Base-by-base conservation (phyloP, 2,113 vertebrate species). In the Myocastor coypus region DNA sequence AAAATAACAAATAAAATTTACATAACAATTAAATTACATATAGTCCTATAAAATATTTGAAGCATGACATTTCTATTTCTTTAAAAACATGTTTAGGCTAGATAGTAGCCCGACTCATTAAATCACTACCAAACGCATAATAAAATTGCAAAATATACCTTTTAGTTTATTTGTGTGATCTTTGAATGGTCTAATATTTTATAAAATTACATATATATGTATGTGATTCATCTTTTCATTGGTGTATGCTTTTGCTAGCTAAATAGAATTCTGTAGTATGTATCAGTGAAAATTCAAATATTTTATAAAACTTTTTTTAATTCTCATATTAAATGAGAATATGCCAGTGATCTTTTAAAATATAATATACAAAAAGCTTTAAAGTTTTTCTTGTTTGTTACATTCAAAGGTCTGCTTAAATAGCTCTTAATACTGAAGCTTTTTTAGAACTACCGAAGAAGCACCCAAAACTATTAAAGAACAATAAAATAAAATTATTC, bases 401-500 rank as follows among this genome's bases (percentile, higher is more conserved):
- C 77, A 90, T 94, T 96, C 83, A 90, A 59, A 93, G 14, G 64
- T 19, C 12, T 71, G 64, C 55, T 95, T 92, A 93, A 73, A 32
- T 82, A 94, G 8, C 14, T 92, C 46, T 96, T 86, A 95, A 28
- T 40, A 91, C 3, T 68, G 63, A 84, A 90, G 46, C 20, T 90
- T 92, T 97, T 85, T 68, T 50, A 92, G n/a, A 90, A 93, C 94
- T 34, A 4, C 22, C 78, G 46, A 46, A 46, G 46, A 46, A 46
- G 46, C 46, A 4, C 46, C 46, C 42, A 10, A 42, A 68, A 13
- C 40, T 91, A 66, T 75, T 92, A 88, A 91, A 80, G 11, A 96
- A 87, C 4, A 24, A 90, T 92, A 90, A 85, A 96, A 89, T 87
- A 95, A 77, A 30, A 81, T n/a, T 80, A 95, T 88, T 92, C 37